These are phyloP conservation scores for Scolanthus callimorphus DNA, from an alignment of 92 coral and sea anemone genomes.

Conservation along the genomic window DNA sequence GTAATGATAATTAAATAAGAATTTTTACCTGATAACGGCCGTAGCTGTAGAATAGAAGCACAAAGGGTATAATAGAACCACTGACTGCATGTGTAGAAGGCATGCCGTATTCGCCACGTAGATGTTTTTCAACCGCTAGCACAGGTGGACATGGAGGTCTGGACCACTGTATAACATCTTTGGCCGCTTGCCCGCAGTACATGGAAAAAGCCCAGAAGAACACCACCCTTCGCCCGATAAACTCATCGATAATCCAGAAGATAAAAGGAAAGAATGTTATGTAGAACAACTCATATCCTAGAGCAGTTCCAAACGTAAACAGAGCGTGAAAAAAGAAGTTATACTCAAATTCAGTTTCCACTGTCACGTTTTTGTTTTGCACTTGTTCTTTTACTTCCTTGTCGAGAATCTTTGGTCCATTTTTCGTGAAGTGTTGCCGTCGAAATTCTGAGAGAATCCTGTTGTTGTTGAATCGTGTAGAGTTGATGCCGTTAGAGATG, in stretches of 20 bases:
- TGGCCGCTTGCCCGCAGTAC: slow-evolving; percentile 72
- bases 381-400: too few relatives aligned
- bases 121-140: slow-evolving; percentile 58
- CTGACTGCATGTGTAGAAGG: slow-evolving; percentile 86
- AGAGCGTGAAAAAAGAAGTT: slow-evolving; percentile 53
- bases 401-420: too few relatives aligned
- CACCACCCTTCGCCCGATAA: slow-evolving; percentile 47
- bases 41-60: slow-evolving; percentile 63
- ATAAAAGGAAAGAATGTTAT: slow-evolving; percentile 63
- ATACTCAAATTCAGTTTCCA: slow-evolving; percentile 50
- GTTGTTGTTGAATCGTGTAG: too few relatives aligned
- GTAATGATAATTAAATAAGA: too few relatives aligned
- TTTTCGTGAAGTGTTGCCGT: too few relatives aligned
- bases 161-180: slow-evolving; percentile 69
- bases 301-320: slow-evolving; percentile 60
- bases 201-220: slow-evolving; percentile 62
- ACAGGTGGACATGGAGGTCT: slow-evolving; percentile 76
- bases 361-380: too few relatives aligned
- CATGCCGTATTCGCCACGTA: slow-evolving; percentile 67
- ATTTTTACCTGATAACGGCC: slow-evolving; percentile 66
- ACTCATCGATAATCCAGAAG: slow-evolving; percentile 73
- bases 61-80: slow-evolving; percentile 66
- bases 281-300: slow-evolving; percentile 71
- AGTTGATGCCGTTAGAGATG: too few relatives aligned
- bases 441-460: too few relatives aligned